Conservation (phyloP, 2,113 vertebrate genomes). For the Melanotaenia duboulayi region DNA sequence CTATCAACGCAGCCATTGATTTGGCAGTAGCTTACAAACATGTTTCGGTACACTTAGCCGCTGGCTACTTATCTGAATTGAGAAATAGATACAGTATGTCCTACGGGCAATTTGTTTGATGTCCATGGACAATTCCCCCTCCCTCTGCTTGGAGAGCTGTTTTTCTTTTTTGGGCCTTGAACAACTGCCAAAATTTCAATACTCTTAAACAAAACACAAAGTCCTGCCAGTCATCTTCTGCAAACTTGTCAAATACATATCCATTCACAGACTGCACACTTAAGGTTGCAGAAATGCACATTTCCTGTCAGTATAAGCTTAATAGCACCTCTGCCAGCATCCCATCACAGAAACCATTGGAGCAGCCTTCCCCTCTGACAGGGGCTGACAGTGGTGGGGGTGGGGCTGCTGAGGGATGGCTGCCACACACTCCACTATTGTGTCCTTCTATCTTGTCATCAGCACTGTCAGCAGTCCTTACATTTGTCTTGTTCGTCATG, state of each 20-base stretch:
- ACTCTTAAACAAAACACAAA: conserved; percentile 23
- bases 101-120: conserved; percentile 18
- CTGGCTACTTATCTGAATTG: not conserved
- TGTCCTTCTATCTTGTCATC: conserved; percentile 58
- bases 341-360: conserved; percentile 47
- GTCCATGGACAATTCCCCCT: not conserved
- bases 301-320: conserved; percentile 35
- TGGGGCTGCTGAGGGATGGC: conserved; percentile 36
- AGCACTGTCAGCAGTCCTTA: conserved; percentile 43
- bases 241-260: conserved; percentile 27
- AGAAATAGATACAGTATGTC: not conserved
- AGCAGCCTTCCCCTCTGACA: conserved; percentile 54
- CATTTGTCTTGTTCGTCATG: conserved; percentile 51
- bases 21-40: conserved; percentile 16
- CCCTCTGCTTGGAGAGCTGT: not conserved
- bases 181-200: conserved; percentile 32
- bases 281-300: conserved; percentile 32
- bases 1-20: conserved; percentile 10
- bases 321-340: conserved; percentile 43
- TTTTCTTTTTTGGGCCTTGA: conserved; percentile 1
- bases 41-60: conserved; percentile 14
- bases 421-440: conserved; percentile 39
- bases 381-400: conserved; percentile 40
- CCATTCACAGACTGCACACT: conserved; percentile 1
- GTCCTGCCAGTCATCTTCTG: conserved; percentile 33